Base-by-base conservation (phyloP, 2,797 vertebrate species). In the Sebastes kiyomatsui region DNA sequence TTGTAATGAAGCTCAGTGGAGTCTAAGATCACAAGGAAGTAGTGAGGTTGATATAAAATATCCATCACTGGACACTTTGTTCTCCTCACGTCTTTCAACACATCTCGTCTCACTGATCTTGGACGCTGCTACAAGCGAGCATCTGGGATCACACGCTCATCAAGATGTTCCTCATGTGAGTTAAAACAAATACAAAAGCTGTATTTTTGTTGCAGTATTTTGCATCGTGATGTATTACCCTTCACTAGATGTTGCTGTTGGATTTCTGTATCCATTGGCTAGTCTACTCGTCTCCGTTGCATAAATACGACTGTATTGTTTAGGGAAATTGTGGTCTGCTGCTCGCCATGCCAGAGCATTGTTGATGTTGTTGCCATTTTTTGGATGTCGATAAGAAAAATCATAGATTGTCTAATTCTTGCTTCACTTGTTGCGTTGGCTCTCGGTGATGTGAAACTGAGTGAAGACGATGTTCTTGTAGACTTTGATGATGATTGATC, bases 401-500 rank as follows among this genome's bases (percentile, higher is more conserved):
- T 71, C 74, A 18, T 46, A 59, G 38, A 58, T 79, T 83, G 38
- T 55, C 30, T 77, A 77, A 83, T 83, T 69, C 32, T 22, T 22
- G 25, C 79, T 66, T 72, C 20, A 69, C 80, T 88, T 82, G 65
- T 80, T 52, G 30, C 11, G 13, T 71, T 78, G 82, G 76, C 78
- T 72, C 38, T 2, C 54, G 54, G 27, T 61, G 77, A 82, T 81
- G 80, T 80, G 86, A 79, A 77, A 77, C 58, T 25, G 49, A 58
- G 77, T 54, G 66, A 80, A 68, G 77, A 73, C 6, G 28, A 85
- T 66, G 76, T 75, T 88, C 58, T 30, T 52, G 49, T 58, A 23
- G 72, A 62, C 70, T 73, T 65, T 75, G 70, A 84, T 79, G 70
- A 80, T 84, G 84, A 90, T 81, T 75, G 86, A 91, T 87, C 14